Evolutionary conservation across 1,140 invertebrate species (phyloP).

Genomic region (Heliothis virescens): DNA sequence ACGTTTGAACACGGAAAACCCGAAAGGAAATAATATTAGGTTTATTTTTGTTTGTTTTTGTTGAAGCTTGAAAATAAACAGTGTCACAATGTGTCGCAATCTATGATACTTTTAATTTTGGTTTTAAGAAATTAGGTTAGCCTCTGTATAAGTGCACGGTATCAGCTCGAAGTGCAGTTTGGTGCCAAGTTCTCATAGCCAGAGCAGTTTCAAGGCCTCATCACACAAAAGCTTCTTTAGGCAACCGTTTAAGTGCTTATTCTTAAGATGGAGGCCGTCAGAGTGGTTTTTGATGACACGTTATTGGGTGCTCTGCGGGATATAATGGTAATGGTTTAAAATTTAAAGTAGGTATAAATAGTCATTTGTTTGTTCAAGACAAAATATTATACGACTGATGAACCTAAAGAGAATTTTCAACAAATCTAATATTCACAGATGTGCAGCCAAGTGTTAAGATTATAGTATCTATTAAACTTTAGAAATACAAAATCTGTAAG

Average conservation of each 20-base stretch:
- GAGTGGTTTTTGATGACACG: constrained; percentile 35
- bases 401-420: too few species aligned
- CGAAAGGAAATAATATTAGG: background rate
- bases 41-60: constrained; percentile 1
- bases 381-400: too few species aligned
- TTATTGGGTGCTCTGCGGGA: background rate
- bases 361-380: too few species aligned
- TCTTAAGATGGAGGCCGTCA: constrained; percentile 44
- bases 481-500: too few species aligned
- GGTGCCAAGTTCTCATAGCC: constrained; percentile 35
- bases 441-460: too few species aligned
- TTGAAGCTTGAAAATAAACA: background rate
- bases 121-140: constrained; percentile 31
- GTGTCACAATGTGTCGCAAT: background rate
- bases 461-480: too few species aligned
- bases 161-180: constrained; percentile 32
- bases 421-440: too few species aligned
- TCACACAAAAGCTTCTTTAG: constrained; percentile 50
- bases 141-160: constrained; percentile 8
- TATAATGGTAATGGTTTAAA: background rate
- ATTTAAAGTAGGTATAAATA: too few species aligned
- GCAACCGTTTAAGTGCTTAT: constrained; percentile 52
- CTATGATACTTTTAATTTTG: background rate
- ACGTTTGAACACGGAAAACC: background rate
- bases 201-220: constrained; percentile 45